Conservation (phyloP, 2,113 vertebrate genomes). For the Diadophis punctatus region DNA sequence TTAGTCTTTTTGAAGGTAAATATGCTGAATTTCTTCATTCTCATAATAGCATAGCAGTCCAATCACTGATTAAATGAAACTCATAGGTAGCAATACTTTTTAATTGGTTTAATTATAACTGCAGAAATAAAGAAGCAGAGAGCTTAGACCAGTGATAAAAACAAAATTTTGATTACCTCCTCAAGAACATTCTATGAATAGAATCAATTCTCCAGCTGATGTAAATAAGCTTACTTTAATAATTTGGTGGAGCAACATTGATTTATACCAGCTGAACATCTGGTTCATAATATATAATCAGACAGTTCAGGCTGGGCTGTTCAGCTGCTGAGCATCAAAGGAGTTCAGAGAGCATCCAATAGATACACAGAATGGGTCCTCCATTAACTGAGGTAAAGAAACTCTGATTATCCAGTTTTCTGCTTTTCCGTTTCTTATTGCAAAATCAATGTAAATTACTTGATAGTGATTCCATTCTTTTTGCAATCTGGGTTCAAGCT, state of each 20-base stretch:
- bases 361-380: not conserved
- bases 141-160: not conserved
- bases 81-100: not conserved
- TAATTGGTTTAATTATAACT: constrained; percentile 13
- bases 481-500: not conserved
- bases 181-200: not conserved
- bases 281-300: constrained; percentile 14
- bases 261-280: constrained; percentile 27
- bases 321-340: not conserved
- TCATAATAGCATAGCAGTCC: not conserved
- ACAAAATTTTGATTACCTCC: constrained; percentile 6
- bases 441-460: not conserved
- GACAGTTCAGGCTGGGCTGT: not conserved
- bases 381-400: not conserved
- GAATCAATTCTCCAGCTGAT: constrained; percentile 1
- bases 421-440: not conserved
- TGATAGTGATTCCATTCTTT: not conserved
- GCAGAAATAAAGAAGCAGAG: not conserved
- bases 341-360: not conserved
- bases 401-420: not conserved
- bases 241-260: not conserved
- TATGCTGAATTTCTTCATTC: not conserved
- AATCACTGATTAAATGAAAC: not conserved
- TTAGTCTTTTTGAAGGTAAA: not conserved
- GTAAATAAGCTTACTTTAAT: not conserved